Evolutionary conservation across 2,888 invertebrate genomes (phyloP).

Genomic region (Lithophane leautieri): DNA sequence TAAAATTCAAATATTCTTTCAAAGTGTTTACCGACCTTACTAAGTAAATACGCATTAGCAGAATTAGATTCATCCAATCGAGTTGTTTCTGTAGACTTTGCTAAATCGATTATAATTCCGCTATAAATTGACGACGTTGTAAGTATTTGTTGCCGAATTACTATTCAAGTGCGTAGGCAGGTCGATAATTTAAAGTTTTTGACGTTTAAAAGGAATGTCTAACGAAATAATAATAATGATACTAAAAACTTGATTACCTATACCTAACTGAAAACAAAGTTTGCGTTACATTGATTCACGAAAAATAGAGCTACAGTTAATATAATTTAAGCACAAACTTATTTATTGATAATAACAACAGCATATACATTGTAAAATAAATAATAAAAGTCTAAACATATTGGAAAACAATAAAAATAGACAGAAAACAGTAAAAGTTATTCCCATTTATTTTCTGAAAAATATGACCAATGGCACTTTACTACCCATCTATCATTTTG

Average conservation of each 20-base stretch:
- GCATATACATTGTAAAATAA: background rate
- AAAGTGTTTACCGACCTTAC: slow-evolving; percentile 15
- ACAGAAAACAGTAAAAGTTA: background rate
- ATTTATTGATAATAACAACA: background rate
- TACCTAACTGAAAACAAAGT: background rate
- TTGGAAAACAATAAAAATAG: background rate
- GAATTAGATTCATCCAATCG: slow-evolving; percentile 27
- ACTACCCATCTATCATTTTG: slow-evolving; percentile 24
- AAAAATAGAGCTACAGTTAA: background rate
- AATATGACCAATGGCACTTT: background rate
- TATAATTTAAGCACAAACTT: background rate
- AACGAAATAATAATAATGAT: background rate
- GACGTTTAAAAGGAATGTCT: background rate
- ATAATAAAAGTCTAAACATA: background rate
- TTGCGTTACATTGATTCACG: background rate
- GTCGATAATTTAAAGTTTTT: background rate
- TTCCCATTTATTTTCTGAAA: background rate
- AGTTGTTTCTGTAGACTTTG: slow-evolving; percentile 28
- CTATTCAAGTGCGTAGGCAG: slow-evolving; percentile 10
- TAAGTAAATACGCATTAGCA: slow-evolving; percentile 21
- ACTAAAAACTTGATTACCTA: background rate
- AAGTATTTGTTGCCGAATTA: slow-evolving; percentile 12
- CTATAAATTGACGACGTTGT: slow-evolving; percentile 25
- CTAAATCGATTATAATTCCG: slow-evolving; percentile 35
- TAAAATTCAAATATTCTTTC: background rate